Conservation (phyloP, 1,140 invertebrate genomes). For the Hypothenemus hampei region DNA sequence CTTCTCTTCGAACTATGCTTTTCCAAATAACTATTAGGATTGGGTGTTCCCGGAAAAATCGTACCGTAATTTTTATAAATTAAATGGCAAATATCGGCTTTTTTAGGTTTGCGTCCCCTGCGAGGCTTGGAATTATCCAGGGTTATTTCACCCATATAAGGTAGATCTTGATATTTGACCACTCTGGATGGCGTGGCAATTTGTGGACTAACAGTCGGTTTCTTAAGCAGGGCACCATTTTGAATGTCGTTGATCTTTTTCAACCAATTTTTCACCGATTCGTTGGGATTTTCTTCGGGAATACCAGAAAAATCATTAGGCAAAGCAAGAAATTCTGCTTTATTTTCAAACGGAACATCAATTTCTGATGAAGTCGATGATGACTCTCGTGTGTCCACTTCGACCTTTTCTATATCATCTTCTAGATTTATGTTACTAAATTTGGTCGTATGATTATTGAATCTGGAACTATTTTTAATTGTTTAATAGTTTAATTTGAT, state of each 20-base stretch:
- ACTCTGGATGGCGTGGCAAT: slow-evolving; percentile 48
- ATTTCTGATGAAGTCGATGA: slow-evolving; percentile 31
- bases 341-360: background rate
- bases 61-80: slow-evolving; percentile 88
- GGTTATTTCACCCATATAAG: slow-evolving; percentile 88
- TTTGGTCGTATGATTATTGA: too few species aligned
- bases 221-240: slow-evolving; percentile 30
- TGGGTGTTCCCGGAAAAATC: slow-evolving; percentile 68
- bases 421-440: slow-evolving; percentile 36
- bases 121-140: slow-evolving; percentile 78
- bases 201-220: slow-evolving; percentile 8
- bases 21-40: slow-evolving; percentile 47
- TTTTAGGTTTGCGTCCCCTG: slow-evolving; percentile 80
- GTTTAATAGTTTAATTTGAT: background rate
- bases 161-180: slow-evolving; percentile 73
- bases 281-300: slow-evolving; percentile 46
- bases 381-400: slow-evolving; percentile 36
- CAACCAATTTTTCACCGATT: slow-evolving; percentile 67
- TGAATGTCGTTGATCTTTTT: slow-evolving; percentile 61
- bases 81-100: slow-evolving; percentile 84
- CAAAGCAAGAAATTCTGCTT: slow-evolving; percentile 6
- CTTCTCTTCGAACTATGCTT: slow-evolving; percentile 34
- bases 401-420: slow-evolving; percentile 40
- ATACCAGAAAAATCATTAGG: slow-evolving; percentile 27
- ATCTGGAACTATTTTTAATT: background rate